Evolutionary conservation across 1,140 invertebrate genomes (phyloP).

Genomic region (Halictus rubicundus): DNA sequence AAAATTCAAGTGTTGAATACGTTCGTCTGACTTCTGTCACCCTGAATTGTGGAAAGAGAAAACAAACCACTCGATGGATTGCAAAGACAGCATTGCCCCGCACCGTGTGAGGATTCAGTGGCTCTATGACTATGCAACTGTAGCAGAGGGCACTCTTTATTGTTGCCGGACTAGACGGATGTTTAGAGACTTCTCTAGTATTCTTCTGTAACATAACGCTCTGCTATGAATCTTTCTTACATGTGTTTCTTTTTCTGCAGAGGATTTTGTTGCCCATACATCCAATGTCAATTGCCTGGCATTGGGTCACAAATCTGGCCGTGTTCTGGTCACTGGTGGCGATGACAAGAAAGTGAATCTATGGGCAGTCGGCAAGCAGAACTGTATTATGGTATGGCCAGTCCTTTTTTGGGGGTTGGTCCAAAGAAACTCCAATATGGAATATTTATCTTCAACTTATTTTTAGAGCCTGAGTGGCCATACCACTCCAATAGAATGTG

Average conservation of each 20-base stretch:
- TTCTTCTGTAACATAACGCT: no score
- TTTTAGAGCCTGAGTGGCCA: slow-evolving; percentile 94
- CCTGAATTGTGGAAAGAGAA: no score
- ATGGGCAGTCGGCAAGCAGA: slow-evolving; percentile 97
- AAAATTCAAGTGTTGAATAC: no score
- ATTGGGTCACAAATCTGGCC: slow-evolving; percentile 93
- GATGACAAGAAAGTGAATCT: slow-evolving; percentile 98
- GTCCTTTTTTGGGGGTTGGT: not conserved
- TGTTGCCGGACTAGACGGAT: no score
- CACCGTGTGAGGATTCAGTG: no score
- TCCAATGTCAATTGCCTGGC: slow-evolving; percentile 94
- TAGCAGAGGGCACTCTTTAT: no score
- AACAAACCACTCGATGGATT: no score
- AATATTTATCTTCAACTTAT: slow-evolving; percentile 17
- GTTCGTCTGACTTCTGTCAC: no score
- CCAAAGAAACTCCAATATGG: not conserved
- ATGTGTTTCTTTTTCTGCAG: slow-evolving; percentile 81
- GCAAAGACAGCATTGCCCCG: no score
- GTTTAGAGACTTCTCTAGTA: no score
- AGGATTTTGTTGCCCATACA: slow-evolving; percentile 94
- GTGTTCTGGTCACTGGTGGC: slow-evolving; percentile 97
- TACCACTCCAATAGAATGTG: slow-evolving; percentile 95
- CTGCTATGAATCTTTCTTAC: no score
- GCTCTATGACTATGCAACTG: no score
- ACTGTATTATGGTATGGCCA: slow-evolving; percentile 94